Percentiles rank a stretch among this genome's conserved stretches.
These are phyloP conservation scores for Solen grandis DNA, from an alignment of 1,140 invertebrate genomes.

Conservation along the genomic window DNA sequence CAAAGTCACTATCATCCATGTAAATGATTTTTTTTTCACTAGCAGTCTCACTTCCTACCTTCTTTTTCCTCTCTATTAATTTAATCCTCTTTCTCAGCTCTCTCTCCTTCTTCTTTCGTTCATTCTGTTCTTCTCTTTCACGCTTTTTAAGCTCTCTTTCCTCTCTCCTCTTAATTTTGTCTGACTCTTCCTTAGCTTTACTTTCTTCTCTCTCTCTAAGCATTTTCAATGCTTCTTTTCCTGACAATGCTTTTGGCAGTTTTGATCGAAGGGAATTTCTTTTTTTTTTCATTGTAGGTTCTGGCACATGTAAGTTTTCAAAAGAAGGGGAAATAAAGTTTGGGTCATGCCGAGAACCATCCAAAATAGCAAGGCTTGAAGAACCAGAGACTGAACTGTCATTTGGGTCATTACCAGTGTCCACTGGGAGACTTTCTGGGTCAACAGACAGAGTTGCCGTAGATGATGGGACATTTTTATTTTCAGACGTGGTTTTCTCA, in stretches of 20 bases:
- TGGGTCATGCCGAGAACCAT: not conserved
- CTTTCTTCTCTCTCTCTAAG: slow-evolving; percentile 13
- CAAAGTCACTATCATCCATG: no score
- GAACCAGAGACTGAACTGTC: not conserved
- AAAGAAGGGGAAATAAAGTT: not conserved
- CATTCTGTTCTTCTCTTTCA: not conserved
- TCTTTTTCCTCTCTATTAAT: slow-evolving; percentile 19
- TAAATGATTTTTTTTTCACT: no score
- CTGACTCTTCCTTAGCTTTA: not conserved
- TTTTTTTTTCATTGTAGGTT: not conserved
- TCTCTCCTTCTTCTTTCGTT: not conserved
- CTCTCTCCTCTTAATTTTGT: not conserved
- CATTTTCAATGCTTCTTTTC: slow-evolving; percentile 12
- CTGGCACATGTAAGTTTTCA: not conserved
- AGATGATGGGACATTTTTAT: not conserved
- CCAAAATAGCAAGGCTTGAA: not conserved
- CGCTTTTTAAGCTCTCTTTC: not conserved
- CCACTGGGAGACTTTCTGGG: not conserved
- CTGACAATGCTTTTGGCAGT: slow-evolving; percentile 23
- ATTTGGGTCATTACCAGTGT: not conserved
- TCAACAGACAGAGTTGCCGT: not conserved
- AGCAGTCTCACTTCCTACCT: no score
- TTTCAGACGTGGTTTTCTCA: not conserved
- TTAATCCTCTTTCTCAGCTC: not conserved
- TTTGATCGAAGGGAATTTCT: not conserved